Percentiles rank a stretch among this genome's conserved stretches.
Conservation (phyloP, 2,113 vertebrate species). For the Phalacrocorax aristotelis region DNA sequence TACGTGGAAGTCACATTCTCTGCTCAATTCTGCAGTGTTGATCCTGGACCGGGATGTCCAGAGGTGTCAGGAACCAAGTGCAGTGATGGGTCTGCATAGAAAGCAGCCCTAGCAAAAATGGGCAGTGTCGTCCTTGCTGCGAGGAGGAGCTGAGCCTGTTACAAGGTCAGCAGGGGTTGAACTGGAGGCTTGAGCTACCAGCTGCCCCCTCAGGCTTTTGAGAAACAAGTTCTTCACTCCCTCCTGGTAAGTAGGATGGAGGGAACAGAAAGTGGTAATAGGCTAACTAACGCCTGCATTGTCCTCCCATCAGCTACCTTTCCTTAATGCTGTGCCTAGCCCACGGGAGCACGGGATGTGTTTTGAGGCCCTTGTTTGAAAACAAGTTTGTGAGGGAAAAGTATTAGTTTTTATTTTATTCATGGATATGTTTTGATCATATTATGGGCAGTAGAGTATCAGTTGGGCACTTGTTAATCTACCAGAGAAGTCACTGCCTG, state of each 20-base stretch:
- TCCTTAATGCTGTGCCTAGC: background rate
- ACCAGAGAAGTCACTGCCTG: background rate
- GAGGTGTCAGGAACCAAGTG: background rate
- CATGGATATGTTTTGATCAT: background rate
- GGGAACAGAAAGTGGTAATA: background rate
- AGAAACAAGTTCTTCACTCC: background rate
- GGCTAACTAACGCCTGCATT: background rate
- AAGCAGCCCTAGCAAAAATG: background rate
- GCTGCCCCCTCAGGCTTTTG: background rate
- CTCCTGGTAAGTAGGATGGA: background rate
- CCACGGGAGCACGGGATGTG: no score
- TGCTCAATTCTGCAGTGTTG: background rate
- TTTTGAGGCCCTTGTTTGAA: background rate
- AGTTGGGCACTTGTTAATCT: background rate
- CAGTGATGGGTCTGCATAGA: background rate
- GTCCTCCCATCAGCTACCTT: background rate
- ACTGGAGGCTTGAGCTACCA: background rate
- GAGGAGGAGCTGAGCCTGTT: background rate
- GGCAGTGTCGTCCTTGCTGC: background rate
- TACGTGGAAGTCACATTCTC: background rate
- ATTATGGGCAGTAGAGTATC: background rate
- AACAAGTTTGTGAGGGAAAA: background rate
- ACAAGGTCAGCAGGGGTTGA: fast-evolving
- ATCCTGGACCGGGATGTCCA: background rate
- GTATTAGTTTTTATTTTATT: background rate